phyloP scores from a whole-genome alignment of 92 coral and sea anemone genomes.

The Epizoanthus scotinus region DNA sequence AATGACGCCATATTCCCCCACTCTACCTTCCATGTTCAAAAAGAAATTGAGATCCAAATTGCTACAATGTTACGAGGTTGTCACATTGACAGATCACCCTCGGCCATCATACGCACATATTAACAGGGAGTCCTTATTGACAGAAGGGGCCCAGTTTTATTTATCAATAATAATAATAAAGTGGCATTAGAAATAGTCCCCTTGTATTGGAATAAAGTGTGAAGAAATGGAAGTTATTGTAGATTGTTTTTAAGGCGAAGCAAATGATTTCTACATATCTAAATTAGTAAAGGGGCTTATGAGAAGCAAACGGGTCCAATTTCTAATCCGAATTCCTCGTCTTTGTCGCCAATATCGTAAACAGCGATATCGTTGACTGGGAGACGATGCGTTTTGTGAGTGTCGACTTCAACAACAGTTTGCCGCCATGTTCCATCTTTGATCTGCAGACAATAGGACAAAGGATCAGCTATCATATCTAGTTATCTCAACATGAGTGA shows the following conservation, averaged over 20 bases:
- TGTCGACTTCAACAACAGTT: conserved; percentile 80
- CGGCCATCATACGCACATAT: background rate
- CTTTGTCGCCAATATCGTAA: conserved; percentile 89
- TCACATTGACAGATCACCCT: conserved; percentile 13
- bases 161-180: background rate
- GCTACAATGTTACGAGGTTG: background rate
- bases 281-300: conserved; percentile 27
- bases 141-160: conserved; percentile 7
- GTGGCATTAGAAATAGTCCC: background rate
- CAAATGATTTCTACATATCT: conserved; percentile 10
- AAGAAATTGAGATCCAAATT: background rate
- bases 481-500: too few relatives aligned
- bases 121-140: background rate
- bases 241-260: conserved; percentile 10
- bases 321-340: conserved; percentile 94
- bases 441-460: conserved; percentile 48
- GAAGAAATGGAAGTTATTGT: background rate
- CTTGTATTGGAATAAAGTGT: background rate
- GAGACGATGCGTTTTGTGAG: conserved; percentile 81
- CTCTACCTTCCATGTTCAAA: conserved; percentile 33
- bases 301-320: conserved; percentile 94
- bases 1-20: background rate
- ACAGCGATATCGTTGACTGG: conserved; percentile 90
- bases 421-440: conserved; percentile 91
- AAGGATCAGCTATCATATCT: background rate